Percentiles rank a stretch among this genome's conserved stretches.
Evolutionary conservation across 2,888 invertebrate genomes (phyloP).

Genomic region (Tenthredo notha): DNA sequence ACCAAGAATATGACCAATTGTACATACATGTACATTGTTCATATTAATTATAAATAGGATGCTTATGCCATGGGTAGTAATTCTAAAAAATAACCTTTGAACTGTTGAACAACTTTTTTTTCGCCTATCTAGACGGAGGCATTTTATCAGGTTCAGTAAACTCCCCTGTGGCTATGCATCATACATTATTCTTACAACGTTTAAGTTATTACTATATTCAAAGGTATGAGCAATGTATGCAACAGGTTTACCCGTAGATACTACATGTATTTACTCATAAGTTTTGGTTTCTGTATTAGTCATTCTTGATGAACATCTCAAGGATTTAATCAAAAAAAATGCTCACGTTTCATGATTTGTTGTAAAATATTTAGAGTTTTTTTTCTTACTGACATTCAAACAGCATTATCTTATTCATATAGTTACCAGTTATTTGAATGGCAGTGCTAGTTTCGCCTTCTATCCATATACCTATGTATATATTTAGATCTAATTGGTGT

Average conservation of each 20-base stretch:
- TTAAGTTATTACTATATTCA: neutral
- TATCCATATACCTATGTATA: neutral
- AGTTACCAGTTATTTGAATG: neutral
- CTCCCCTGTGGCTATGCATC: neutral
- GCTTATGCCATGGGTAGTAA: neutral
- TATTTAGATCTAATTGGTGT: neutral
- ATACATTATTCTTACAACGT: constrained; percentile 5
- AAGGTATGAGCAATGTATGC: neutral
- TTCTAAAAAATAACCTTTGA: constrained; percentile 25
- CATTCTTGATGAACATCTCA: neutral
- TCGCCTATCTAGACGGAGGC: neutral
- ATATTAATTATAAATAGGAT: constrained; percentile 11
- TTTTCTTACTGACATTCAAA: neutral
- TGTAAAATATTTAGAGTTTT: neutral
- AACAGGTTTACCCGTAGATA: constrained; percentile 18
- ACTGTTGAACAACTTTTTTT: neutral
- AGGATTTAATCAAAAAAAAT: neutral
- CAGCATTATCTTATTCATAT: neutral
- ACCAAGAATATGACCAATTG: neutral
- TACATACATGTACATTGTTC: neutral
- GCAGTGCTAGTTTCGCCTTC: neutral
- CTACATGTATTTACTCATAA: neutral
- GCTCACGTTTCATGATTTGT: neutral
- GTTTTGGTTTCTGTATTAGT: neutral
- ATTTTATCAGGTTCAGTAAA: constrained; percentile 32